Conservation (phyloP, 2,797 vertebrate genomes). For the Erethizon dorsatum region DNA sequence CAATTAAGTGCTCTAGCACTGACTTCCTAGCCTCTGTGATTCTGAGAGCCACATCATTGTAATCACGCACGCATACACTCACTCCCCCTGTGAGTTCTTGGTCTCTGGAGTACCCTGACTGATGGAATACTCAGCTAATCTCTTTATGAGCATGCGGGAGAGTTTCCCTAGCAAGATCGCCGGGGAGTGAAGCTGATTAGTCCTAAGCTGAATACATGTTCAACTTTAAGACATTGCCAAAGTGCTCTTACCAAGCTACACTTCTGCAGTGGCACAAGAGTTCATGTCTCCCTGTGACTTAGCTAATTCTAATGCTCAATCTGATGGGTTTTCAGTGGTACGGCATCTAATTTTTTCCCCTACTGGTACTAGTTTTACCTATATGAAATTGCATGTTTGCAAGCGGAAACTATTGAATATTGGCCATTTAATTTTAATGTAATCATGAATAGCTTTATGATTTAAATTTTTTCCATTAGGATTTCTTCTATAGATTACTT, state of each 20-base stretch:
- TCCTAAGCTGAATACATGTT: neutral
- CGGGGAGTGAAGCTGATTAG: neutral
- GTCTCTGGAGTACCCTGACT: neutral
- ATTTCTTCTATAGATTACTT: neutral
- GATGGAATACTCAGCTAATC: neutral
- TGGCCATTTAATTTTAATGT: neutral
- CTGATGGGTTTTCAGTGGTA: neutral
- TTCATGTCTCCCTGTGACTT: neutral
- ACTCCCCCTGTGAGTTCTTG: neutral
- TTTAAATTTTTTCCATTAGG: neutral
- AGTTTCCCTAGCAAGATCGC: neutral
- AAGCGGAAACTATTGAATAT: neutral
- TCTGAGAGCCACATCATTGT: neutral
- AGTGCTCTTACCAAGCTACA: neutral
- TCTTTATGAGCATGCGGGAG: neutral
- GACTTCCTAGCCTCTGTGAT: neutral
- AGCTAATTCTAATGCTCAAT: neutral
- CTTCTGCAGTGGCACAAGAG: neutral
- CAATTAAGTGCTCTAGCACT: neutral
- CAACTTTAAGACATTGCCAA: neutral
- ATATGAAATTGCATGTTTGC: neutral
- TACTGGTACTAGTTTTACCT: neutral
- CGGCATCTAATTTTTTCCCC: neutral
- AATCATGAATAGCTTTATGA: neutral
- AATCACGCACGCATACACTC: neutral